phyloP scores from a whole-genome alignment of 2,113 vertebrate species.

The Campylomormyrus tamandua region DNA sequence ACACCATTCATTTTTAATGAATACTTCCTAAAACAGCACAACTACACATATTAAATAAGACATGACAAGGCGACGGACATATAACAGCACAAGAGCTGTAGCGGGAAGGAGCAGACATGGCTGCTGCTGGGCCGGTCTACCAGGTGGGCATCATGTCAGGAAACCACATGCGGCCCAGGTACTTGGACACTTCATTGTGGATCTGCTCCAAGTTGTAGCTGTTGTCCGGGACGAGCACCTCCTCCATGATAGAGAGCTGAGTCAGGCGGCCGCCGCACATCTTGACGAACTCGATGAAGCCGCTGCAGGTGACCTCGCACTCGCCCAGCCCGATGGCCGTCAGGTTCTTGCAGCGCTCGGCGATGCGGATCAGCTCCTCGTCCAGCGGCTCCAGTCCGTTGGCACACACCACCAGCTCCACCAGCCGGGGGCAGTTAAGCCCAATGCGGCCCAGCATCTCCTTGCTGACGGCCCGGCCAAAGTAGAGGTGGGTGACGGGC shows the following conservation, averaged over 20 bases:
- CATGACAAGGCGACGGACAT: not conserved
- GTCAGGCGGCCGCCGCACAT: constrained; percentile 64
- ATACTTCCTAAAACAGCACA: not conserved
- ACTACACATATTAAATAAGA: not conserved
- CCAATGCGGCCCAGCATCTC: constrained; percentile 61
- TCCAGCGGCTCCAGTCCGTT: constrained; percentile 65
- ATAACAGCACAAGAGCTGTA: not conserved
- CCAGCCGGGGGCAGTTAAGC: constrained; percentile 58
- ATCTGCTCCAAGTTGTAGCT: constrained; percentile 60
- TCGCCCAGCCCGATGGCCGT: constrained; percentile 63
- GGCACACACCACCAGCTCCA: constrained; percentile 66
- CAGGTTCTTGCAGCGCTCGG: constrained; percentile 56
- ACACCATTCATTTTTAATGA: not conserved
- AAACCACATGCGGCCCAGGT: constrained; percentile 66
- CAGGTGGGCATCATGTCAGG: constrained; percentile 66
- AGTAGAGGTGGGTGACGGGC: constrained; percentile 65
- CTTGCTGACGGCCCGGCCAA: constrained; percentile 62
- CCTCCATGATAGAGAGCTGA: constrained; percentile 67
- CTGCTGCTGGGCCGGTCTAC: constrained; percentile 33
- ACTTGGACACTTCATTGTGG: constrained; percentile 58
- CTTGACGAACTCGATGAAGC: constrained; percentile 64
- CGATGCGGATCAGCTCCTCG: constrained; percentile 58
- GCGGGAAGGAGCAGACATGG: not conserved
- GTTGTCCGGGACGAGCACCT: constrained; percentile 62
- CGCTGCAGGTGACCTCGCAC: constrained; percentile 62